These are phyloP conservation scores for Monoplex corrugatus DNA, from an alignment of 2,888 invertebrate genomes.

Conservation along the genomic window DNA sequence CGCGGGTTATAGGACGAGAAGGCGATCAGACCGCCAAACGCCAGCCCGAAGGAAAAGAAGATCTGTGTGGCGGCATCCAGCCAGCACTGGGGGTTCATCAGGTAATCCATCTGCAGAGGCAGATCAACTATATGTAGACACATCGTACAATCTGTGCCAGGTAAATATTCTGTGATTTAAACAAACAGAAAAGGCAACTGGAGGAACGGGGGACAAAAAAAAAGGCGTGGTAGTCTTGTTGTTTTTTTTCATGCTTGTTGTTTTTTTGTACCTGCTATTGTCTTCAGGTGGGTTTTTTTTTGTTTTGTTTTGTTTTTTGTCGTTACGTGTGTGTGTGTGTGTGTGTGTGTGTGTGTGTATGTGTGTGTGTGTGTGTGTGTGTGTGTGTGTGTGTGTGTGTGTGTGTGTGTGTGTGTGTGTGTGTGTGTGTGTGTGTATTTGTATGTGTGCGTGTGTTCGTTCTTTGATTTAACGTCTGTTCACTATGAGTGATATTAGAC, in stretches of 20 bases:
- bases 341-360: conserved; percentile 17
- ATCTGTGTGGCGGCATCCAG: conserved; percentile 98
- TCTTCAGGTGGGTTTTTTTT: neutral
- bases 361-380: conserved; percentile 6
- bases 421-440: neutral
- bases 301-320: neutral
- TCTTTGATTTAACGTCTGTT: too few relatives aligned
- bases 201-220: too few relatives aligned
- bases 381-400: neutral
- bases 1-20: conserved; percentile 97
- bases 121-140: too few relatives aligned
- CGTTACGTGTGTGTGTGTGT: conserved; percentile 16
- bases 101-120: conserved; percentile 88
- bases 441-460: neutral
- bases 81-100: conserved; percentile 95
- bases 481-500: too few relatives aligned
- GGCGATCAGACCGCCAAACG: conserved; percentile 96
- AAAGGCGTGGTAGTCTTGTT: too few relatives aligned
- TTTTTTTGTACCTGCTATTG: neutral
- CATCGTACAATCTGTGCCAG: too few relatives aligned
- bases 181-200: too few relatives aligned
- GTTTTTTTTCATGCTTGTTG: too few relatives aligned
- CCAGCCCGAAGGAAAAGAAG: conserved; percentile 96
- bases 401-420: neutral
- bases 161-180: too few relatives aligned